A percentile compares a stretch with the other conserved stretches of the same genome.
Conservation (phyloP, 2,797 vertebrate species). For the Gymnoscopelus braueri region DNA sequence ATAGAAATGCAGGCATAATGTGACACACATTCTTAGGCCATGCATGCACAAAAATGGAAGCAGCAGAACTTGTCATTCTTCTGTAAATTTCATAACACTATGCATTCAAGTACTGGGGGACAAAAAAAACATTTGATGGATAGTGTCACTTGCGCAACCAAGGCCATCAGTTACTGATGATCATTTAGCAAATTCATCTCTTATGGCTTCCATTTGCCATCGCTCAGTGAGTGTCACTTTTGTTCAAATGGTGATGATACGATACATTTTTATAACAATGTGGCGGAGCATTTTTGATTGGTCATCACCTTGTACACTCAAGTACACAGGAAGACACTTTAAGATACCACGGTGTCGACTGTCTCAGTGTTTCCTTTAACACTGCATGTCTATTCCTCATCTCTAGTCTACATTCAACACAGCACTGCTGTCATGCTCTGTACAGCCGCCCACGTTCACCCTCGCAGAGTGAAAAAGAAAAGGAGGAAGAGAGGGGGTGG, state of each 20-base stretch:
- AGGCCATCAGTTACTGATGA: not conserved
- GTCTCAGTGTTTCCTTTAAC: conserved; percentile 63
- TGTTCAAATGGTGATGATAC: too few species aligned
- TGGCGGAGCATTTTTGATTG: not conserved
- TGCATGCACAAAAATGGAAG: conserved; percentile 36
- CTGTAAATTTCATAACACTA: not conserved
- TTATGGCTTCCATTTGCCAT: too few species aligned
- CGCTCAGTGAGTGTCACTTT: too few species aligned
- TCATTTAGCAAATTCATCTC: too few species aligned
- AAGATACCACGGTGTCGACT: conserved; percentile 25
- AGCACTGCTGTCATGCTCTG: conserved; percentile 76
- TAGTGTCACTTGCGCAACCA: conserved; percentile 18
- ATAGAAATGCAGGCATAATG: conserved; percentile 47
- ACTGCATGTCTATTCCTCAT: conserved; percentile 68
- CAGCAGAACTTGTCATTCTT: conserved; percentile 2
- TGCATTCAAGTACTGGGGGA: not conserved
- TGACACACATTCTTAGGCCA: conserved; percentile 46
- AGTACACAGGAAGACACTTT: conserved; percentile 39
- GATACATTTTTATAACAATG: not conserved
- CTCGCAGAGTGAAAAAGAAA: conserved; percentile 62
- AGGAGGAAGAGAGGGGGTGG: conserved; percentile 20
- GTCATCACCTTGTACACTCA: not conserved
- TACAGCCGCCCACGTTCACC: conserved; percentile 78
- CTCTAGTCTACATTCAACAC: conserved; percentile 75
- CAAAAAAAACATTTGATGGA: conserved; percentile 1